Base-by-base conservation (phyloP, 2,113 vertebrate genomes). In the Struthidea cinerea region DNA sequence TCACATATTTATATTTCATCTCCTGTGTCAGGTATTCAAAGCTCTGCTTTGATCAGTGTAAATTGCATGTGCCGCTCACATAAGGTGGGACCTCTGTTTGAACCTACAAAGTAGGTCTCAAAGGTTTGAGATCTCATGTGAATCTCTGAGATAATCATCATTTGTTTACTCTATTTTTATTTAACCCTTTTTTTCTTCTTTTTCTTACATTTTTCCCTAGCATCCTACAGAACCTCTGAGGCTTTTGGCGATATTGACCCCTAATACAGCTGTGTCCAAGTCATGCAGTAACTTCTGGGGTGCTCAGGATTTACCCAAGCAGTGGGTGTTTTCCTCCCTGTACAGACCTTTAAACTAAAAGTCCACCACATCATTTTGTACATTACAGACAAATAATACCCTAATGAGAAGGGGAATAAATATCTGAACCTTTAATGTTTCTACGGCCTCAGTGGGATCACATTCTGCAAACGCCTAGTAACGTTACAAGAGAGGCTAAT, bases 41-140 rank as follows among this genome's bases (percentile, higher is more conserved):
- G 32, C 60, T 92, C 60, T 82, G 68, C 96, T 96, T 94, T 95
- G 79, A 93, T 93, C 85, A 89, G 9, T 56, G 56, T 28, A 76
- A 92, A 97, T 90, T 65, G 37, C 35, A 20, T 22, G 32, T 78
- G 32, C 32, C 17, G 15, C 35, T 71, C 37, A 64, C 79, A 46
- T 32, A 53, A 78, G 73, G 37, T 68, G 39, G 53, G 46, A 87
- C 22, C 32, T 81, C 39, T 81, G 8, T 63, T 90, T 67, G 83
- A 92, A 94, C 52, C 18, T 57, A 37, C n/a, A 53, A 44, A 77
- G 42, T 44, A 67, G 70, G 56, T 77, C n/a, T n/a, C n/a, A n/a
- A n/a, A 90, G 73, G 91, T 95, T 87, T 82, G 78, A 83, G 33
- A 44, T 92, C 24, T 70, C 46, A 41, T 49, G 17, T 39, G 47